Evolutionary conservation across 1,140 invertebrate species (phyloP), one percentile per base, ranked within the genome.

Genomic region (Oncopeltus fasciatus): DNA sequence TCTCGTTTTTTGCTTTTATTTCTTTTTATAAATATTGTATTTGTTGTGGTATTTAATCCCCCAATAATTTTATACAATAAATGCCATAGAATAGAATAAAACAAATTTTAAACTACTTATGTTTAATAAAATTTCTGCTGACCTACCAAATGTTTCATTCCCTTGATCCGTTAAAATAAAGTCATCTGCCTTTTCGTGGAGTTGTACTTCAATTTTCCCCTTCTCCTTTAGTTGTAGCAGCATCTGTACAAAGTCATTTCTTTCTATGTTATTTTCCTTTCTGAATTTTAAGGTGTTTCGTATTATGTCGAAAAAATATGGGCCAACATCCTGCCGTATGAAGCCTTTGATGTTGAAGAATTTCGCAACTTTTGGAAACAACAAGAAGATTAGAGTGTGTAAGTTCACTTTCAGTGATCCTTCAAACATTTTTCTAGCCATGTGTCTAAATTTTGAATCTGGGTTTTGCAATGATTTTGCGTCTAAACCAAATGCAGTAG

Each of bases 401-500:
- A 21, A 2, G 63, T 9, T 21, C 27, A n/a, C 20, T 1, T 24
- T 14, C 27, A 11, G 14, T 21, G 5, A 18, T 16, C 2, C 62
- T 51, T 0, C 77, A 57, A 86, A 69, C 57, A 76, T 26, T 57
- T 18, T 44, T 27, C 43, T 64, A 14, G 58, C 62, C 24, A 51
- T 57, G 29, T 60, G 21, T 44, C 21, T 67, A 65, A 81, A 80
- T 59, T 75, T 71, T 4, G 74, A 75, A 33, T 80, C 69, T 26
- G 77, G 74, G 64, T 80, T 72, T 38, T 71, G 68, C 14, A 83
- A 64, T 14, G 75, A 71, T 60, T 80, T 76, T 65, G 74, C 75
- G 53, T 81, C 70, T 9, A 83, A 69, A 2, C 81, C 82, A 70
- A 83, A 83, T 8, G 77, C 80, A 60, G 75, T 78, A 0, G 74